Evolutionary conservation across 2,113 vertebrate genomes (phyloP).

Genomic region (Melierax canorus): DNA sequence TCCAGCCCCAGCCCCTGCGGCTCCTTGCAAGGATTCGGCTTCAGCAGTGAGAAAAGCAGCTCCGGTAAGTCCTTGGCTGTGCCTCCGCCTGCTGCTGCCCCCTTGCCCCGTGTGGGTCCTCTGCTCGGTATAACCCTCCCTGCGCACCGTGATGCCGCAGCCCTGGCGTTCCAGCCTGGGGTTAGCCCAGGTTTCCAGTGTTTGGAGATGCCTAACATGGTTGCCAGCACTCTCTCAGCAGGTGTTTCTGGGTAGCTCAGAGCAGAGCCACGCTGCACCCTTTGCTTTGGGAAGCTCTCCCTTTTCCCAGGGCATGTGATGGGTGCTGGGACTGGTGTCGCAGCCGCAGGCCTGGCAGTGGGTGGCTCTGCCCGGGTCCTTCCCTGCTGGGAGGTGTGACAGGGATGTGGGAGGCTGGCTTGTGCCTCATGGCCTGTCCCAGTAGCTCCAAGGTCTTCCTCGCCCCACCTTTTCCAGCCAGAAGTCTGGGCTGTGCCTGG

Average conservation of each 20-base stretch:
- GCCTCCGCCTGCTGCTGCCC: neutral
- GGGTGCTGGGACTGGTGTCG: neutral
- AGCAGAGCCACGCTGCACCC: accelerated
- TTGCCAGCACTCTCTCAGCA: accelerated
- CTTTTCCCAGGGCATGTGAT: accelerated
- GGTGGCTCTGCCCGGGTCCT: neutral
- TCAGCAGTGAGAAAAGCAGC: conserved; percentile 71
- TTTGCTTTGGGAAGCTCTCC: neutral
- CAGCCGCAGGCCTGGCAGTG: accelerated
- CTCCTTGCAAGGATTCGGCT: conserved; percentile 90
- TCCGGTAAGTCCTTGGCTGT: conserved; percentile 65
- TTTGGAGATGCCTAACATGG: accelerated
- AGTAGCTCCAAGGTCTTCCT: neutral
- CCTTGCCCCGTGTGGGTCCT: accelerated
- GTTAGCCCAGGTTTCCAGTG: neutral
- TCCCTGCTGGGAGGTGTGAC: neutral
- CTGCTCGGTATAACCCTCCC: neutral
- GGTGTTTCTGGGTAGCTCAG: neutral
- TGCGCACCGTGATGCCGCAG: accelerated
- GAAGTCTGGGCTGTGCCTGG: neutral
- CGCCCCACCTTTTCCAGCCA: accelerated
- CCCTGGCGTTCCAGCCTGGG: neutral
- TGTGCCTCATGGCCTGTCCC: accelerated
- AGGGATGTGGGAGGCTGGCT: accelerated
- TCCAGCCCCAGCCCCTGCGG: conserved; percentile 72